A percentile compares a stretch with the other conserved stretches of the same genome.
Conservation (phyloP, 2,113 vertebrate species). For the Anser brachyrhynchus region DNA sequence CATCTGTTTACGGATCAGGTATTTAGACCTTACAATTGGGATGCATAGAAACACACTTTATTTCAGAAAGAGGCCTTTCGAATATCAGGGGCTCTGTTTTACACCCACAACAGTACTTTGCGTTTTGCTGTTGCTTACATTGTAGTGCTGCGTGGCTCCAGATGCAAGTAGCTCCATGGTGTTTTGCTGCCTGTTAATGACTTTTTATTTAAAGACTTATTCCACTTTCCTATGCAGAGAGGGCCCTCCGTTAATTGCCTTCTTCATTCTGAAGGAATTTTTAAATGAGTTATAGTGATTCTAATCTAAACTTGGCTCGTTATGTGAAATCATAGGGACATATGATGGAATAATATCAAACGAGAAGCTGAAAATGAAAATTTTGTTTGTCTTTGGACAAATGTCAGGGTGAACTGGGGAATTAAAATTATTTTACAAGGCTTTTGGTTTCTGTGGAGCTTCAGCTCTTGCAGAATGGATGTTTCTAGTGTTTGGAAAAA, state of each 20-base stretch:
- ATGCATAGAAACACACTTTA: not conserved
- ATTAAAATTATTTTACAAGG: not conserved
- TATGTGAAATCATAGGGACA: not conserved
- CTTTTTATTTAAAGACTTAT: not conserved
- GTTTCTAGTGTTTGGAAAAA: not conserved
- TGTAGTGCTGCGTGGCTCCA: not conserved
- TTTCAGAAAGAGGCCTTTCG: not conserved
- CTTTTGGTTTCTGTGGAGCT: not conserved
- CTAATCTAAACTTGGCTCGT: not conserved
- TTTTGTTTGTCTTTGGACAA: not conserved
- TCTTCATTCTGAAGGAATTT: not conserved
- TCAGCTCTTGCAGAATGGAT: not conserved
- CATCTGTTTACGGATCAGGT: not conserved
- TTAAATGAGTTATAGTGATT: not conserved
- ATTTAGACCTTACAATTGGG: not conserved
- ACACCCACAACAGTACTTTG: not conserved
- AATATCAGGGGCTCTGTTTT: not conserved
- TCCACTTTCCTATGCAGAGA: not conserved
- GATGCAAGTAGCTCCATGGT: not conserved
- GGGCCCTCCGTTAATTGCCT: not conserved
- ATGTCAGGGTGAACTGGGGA: not conserved
- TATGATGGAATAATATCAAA: not conserved
- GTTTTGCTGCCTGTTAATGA: not conserved
- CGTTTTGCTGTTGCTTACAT: not conserved
- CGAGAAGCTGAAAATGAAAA: not conserved